A percentile compares a stretch with the other conserved stretches of the same genome.
Evolutionary conservation across 2,797 vertebrate genomes (phyloP).

Genomic region (Betta splendens): DNA sequence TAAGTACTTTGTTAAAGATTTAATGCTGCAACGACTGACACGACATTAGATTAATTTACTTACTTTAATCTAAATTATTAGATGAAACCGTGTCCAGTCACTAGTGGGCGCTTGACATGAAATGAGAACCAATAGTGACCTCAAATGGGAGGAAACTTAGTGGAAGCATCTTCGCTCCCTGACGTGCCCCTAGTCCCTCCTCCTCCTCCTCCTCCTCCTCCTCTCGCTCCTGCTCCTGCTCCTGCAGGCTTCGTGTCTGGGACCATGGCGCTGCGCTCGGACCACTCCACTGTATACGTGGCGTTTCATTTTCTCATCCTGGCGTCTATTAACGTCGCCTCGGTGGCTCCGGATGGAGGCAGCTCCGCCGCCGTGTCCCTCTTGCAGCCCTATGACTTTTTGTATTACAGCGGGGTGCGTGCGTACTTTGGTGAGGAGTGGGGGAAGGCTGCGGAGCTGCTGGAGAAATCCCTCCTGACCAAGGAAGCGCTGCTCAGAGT

Average conservation of each 20-base stretch:
- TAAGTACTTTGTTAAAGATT: neutral
- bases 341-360: slow-evolving; percentile 30
- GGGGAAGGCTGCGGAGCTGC: slow-evolving; percentile 85
- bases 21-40: neutral
- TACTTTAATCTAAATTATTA: neutral
- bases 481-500: slow-evolving; percentile 74
- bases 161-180: slow-evolving; percentile 5
- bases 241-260: slow-evolving; percentile 8
- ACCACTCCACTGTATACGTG: slow-evolving; percentile 77
- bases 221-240: slow-evolving; percentile 18
- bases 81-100: neutral
- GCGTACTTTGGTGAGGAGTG: slow-evolving; percentile 88
- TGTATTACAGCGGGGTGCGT: slow-evolving; percentile 90
- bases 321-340: slow-evolving; percentile 1
- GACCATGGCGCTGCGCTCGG: slow-evolving; percentile 76
- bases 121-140: neutral
- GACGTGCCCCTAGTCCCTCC: slow-evolving; percentile 56
- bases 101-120: neutral
- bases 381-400: slow-evolving; percentile 84
- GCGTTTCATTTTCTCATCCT: slow-evolving; percentile 62
- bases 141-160: slow-evolving; percentile 31
- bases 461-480: slow-evolving; percentile 87
- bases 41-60: neutral
- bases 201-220: no score
- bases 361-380: slow-evolving; percentile 48